A percentile compares a stretch with the other conserved stretches of the same genome.
These are phyloP conservation scores for Rhineura floridana DNA, from an alignment of 2,113 vertebrate genomes.

Conservation along the genomic window DNA sequence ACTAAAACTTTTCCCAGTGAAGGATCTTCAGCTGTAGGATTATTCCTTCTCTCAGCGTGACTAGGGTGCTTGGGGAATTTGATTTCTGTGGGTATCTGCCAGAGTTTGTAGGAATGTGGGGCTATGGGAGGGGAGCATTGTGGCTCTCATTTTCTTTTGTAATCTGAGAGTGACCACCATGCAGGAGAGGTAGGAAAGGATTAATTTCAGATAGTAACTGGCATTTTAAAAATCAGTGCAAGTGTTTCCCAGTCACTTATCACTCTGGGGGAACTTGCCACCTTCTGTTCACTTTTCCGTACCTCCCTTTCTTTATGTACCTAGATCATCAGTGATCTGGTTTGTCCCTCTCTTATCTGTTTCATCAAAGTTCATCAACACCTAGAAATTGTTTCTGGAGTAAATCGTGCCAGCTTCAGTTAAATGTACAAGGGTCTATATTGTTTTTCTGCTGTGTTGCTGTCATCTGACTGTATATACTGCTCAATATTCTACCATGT, in stretches of 20 bases:
- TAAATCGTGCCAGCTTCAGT: neutral
- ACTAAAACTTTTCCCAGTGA: neutral
- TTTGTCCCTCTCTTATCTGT: constrained; percentile 2
- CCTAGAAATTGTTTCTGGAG: neutral
- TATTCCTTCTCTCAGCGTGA: neutral
- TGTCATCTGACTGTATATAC: neutral
- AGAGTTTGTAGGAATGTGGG: neutral
- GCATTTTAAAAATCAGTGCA: neutral
- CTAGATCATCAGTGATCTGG: neutral
- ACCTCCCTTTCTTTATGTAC: neutral
- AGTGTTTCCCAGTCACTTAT: neutral
- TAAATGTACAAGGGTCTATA: neutral
- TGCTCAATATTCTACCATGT: neutral
- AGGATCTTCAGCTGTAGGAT: neutral
- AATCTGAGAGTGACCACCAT: neutral
- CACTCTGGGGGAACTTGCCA: neutral
- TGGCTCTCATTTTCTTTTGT: neutral
- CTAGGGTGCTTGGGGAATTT: too few species aligned
- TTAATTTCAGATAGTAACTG: neutral
- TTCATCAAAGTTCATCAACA: neutral
- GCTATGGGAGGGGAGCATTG: neutral
- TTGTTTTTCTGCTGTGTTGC: neutral
- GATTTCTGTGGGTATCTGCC: neutral
- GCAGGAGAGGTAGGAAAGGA: neutral
- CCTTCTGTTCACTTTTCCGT: neutral